phyloP scores from a whole-genome alignment of 2,888 invertebrate species.

The Acanthoscelides obtectus region DNA sequence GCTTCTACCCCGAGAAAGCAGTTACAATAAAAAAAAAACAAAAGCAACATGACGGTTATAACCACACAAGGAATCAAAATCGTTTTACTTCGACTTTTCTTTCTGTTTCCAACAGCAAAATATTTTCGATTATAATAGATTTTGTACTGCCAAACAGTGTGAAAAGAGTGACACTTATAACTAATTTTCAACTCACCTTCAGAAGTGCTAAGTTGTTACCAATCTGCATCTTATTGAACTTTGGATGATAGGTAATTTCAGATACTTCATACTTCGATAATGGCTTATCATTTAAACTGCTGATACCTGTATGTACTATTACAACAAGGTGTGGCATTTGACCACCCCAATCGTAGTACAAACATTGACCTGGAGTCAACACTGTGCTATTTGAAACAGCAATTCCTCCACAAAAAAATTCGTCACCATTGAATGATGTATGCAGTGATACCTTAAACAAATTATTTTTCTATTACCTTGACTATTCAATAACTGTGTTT shows the following conservation, averaged over 20 bases:
- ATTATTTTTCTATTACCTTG: background rate
- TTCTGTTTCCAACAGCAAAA: too few species aligned
- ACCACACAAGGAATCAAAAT: too few species aligned
- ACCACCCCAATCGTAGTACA: constrained; percentile 22
- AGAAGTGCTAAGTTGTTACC: constrained; percentile 18
- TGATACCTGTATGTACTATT: constrained; percentile 14
- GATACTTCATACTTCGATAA: constrained; percentile 7
- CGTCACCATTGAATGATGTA: constrained; percentile 13
- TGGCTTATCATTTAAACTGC: constrained; percentile 6
- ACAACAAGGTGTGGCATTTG: constrained; percentile 18
- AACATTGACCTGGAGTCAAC: constrained; percentile 17
- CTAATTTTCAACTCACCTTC: constrained; percentile 6
- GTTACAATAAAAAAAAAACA: too few species aligned
- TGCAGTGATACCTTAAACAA: constrained; percentile 18
- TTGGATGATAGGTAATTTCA: constrained; percentile 15
- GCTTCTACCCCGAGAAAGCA: too few species aligned
- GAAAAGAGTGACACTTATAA: too few species aligned
- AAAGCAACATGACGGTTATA: too few species aligned
- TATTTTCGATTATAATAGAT: too few species aligned
- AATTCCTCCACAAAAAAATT: constrained; percentile 18
- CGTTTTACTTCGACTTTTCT: too few species aligned
- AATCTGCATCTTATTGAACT: constrained; percentile 11
- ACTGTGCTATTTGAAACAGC: constrained; percentile 14
- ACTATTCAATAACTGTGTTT: too few species aligned
- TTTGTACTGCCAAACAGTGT: background rate